Percentiles rank a stretch among this genome's conserved stretches.
Conservation (phyloP, 2,888 invertebrate species). For the Epirrhoe tristata region DNA sequence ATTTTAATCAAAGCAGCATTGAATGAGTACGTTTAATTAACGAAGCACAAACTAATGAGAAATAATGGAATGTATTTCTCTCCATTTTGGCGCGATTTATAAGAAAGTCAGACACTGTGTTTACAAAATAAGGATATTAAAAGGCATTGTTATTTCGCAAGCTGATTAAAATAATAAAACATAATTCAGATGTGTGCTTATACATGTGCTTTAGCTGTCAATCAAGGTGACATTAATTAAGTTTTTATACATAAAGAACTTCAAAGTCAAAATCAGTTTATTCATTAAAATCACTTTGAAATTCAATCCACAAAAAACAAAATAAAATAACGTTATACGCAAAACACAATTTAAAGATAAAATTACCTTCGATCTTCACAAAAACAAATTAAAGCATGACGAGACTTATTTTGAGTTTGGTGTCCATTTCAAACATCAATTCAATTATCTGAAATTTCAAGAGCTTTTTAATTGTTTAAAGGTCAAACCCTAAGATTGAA, state of each 20-base stretch:
- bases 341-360: neutral
- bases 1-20: neutral
- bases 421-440: neutral
- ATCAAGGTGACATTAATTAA: no score
- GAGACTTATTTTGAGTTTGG: constrained; percentile 1
- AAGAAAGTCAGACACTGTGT: neutral
- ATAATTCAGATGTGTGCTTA: no score
- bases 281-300: no score
- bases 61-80: neutral
- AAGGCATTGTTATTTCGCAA: neutral
- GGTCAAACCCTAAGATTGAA: neutral
- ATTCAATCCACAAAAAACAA: no score
- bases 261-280: no score
- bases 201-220: no score
- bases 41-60: neutral
- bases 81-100: constrained; percentile 1
- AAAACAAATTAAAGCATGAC: constrained; percentile 8
- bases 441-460: neutral
- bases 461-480: neutral
- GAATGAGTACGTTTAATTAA: neutral
- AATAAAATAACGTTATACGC: neutral
- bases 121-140: neutral
- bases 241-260: no score
- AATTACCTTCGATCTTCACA: neutral
- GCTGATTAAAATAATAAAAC: neutral